Percentiles rank a stretch among this genome's conserved stretches.
phyloP scores from a whole-genome alignment of 2,113 vertebrate species.

The Cnemophilus loriae region DNA sequence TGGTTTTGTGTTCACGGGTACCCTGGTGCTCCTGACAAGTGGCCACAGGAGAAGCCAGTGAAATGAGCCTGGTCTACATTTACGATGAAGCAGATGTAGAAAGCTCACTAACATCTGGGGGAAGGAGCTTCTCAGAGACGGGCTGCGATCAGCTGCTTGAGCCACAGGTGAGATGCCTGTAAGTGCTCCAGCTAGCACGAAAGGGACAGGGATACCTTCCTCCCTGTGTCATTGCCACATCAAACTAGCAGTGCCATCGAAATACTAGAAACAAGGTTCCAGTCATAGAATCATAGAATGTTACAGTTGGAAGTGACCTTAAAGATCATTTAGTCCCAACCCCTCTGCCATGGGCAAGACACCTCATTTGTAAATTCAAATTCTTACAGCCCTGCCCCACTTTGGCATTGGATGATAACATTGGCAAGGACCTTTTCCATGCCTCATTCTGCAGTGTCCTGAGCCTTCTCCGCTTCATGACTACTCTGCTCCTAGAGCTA shows the following conservation, averaged over 20 bases:
- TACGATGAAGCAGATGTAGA: background rate
- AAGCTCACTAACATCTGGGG: background rate
- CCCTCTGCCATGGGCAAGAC: background rate
- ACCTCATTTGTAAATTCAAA: background rate
- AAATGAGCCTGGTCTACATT: background rate
- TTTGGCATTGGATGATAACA: background rate
- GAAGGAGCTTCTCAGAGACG: background rate
- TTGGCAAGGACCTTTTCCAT: background rate
- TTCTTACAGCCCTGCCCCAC: background rate
- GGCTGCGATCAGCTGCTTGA: fast-evolving
- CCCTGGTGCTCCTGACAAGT: background rate
- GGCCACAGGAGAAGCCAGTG: background rate
- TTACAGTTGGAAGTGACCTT: background rate
- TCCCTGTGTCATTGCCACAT: background rate
- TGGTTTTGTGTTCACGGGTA: background rate
- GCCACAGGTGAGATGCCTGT: background rate
- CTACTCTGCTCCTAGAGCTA: background rate
- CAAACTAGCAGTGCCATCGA: background rate
- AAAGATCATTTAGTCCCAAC: background rate
- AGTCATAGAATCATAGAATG: background rate
- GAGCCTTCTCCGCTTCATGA: background rate
- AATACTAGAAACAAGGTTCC: background rate
- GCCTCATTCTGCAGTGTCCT: background rate
- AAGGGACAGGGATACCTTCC: background rate
- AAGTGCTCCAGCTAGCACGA: background rate